phyloP scores from a whole-genome alignment of 35 echinoderm and acorn worm species.

The Hemicentrotus pulcherrimus region DNA sequence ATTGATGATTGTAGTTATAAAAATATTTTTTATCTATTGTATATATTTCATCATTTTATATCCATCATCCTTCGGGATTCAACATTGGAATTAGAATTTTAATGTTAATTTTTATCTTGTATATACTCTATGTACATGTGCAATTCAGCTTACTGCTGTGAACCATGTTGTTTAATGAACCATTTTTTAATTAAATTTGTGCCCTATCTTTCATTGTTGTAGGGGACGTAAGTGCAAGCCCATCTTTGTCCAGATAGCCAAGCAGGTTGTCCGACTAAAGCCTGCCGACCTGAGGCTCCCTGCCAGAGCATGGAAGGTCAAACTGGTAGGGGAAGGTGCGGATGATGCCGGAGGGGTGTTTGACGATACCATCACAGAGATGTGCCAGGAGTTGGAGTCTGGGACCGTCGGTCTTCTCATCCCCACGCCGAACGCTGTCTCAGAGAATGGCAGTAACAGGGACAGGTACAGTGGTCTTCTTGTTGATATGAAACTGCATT shows the following conservation, averaged over 20 bases:
- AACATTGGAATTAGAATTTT: too few relatives aligned
- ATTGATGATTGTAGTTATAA: too few relatives aligned
- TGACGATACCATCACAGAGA: constrained; percentile 99
- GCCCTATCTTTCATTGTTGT: not conserved
- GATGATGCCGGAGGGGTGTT: constrained; percentile 99
- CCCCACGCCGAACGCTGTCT: constrained; percentile 83
- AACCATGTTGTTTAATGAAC: too few relatives aligned
- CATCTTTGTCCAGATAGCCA: constrained; percentile 98
- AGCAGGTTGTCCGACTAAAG: constrained; percentile 94
- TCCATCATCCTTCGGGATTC: too few relatives aligned
- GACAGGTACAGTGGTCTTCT: constrained; percentile 69
- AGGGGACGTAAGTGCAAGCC: constrained; percentile 97
- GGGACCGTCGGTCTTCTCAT: constrained; percentile 88
- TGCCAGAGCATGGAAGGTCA: constrained; percentile 98
- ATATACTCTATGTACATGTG: too few relatives aligned
- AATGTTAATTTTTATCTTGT: too few relatives aligned
- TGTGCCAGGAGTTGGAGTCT: constrained; percentile 97
- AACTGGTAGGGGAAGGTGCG: constrained; percentile 94
- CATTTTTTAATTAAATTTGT: too few relatives aligned
- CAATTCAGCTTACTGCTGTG: too few relatives aligned
- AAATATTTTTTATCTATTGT: too few relatives aligned
- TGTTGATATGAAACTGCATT: constrained; percentile 54
- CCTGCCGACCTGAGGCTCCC: constrained; percentile 86
- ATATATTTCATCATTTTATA: too few relatives aligned
- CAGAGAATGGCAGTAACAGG: constrained; percentile 90